Percentiles rank a stretch among this genome's conserved stretches.
Evolutionary conservation across 2,113 vertebrate species (phyloP).

Genomic region (Illadopsis cleaveri): DNA sequence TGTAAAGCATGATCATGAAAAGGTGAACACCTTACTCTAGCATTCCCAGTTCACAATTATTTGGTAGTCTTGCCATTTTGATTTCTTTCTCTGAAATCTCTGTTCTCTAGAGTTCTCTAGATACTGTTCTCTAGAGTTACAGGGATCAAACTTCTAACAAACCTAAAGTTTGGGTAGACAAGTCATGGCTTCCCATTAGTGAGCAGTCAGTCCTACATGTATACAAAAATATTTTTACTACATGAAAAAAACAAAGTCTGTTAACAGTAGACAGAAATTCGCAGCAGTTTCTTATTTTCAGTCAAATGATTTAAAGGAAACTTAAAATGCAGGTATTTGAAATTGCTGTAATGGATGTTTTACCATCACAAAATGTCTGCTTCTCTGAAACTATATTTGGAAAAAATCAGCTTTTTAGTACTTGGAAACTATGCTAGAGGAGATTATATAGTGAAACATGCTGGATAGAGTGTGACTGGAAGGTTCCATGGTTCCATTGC

Average conservation of each 20-base stretch:
- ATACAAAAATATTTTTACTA: not conserved
- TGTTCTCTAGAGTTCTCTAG: not conserved
- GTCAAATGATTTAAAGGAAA: not conserved
- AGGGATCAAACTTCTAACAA: not conserved
- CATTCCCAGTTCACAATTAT: not conserved
- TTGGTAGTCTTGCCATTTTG: not conserved
- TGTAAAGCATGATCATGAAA: not conserved
- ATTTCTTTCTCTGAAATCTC: not conserved
- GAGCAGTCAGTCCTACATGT: not conserved
- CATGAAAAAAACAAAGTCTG: rapidly evolving
- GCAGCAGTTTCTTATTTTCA: not conserved
- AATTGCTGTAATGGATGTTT: not conserved
- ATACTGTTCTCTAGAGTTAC: not conserved
- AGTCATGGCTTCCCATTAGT: rapidly evolving
- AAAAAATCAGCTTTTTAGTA: not conserved
- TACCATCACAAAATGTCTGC: not conserved
- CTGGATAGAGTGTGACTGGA: not conserved
- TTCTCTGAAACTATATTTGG: not conserved
- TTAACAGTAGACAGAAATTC: not conserved
- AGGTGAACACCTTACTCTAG: not conserved
- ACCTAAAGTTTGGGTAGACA: not conserved
- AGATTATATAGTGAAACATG: not conserved
- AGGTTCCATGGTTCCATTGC: not conserved
- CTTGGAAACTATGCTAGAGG: not conserved
- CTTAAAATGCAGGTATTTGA: not conserved